Conservation (phyloP, 2,888 invertebrate species). For the Platycnemis pennipes region DNA sequence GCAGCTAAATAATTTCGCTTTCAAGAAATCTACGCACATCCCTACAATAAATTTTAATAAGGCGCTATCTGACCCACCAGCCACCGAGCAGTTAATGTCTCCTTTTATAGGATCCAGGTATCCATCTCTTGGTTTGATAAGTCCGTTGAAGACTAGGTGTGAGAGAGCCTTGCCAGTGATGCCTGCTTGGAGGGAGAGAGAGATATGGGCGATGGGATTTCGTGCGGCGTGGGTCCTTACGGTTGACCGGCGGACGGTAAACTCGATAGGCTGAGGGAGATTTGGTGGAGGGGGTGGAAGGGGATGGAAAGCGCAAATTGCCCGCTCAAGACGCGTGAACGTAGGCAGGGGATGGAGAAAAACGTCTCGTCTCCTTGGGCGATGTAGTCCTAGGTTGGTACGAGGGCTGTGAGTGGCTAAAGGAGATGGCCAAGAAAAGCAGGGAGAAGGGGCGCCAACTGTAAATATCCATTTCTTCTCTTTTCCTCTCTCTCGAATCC, state of each 20-base stretch:
- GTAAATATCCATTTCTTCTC: slow-evolving; percentile 43
- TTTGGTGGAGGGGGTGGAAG: neutral
- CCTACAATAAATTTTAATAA: neutral
- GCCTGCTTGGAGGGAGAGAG: neutral
- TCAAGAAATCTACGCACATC: neutral
- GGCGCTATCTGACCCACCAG: neutral
- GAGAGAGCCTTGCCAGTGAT: neutral
- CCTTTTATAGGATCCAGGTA: neutral
- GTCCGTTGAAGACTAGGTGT: neutral
- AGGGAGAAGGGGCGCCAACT: neutral
- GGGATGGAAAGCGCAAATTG: slow-evolving; percentile 51
- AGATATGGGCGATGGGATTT: slow-evolving; percentile 1
- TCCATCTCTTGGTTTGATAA: slow-evolving; percentile 43
- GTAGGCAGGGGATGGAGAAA: neutral
- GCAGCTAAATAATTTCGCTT: neutral
- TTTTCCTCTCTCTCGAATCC: neutral
- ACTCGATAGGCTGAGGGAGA: neutral
- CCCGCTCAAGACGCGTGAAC: neutral
- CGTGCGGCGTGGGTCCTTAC: neutral
- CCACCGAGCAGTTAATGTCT: neutral
- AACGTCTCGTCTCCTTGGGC: slow-evolving; percentile 24
- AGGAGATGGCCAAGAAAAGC: neutral
- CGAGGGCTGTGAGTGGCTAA: neutral
- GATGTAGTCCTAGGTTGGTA: neutral
- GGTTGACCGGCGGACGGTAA: neutral